A percentile compares a stretch with the other conserved stretches of the same genome.
Evolutionary conservation across 2,888 invertebrate genomes (phyloP).

Genomic region (Anagyrus pseudococci): DNA sequence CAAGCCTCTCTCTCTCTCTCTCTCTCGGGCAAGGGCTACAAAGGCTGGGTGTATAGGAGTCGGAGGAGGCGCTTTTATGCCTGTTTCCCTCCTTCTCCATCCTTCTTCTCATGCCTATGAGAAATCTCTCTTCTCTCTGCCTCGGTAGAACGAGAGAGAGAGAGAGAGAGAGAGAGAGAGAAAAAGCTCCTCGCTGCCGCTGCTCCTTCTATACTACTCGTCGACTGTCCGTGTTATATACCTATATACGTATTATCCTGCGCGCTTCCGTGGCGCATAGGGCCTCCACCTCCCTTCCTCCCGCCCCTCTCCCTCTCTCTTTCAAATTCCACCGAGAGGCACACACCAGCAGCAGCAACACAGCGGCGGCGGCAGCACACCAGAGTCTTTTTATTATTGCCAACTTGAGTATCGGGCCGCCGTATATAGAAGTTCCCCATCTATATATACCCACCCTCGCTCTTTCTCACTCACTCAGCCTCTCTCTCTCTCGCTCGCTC

Average conservation of each 20-base stretch:
- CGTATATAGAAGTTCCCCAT: too few species aligned
- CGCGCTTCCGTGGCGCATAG: constrained; percentile 22
- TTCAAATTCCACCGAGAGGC: constrained; percentile 11
- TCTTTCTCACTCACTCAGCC: too few species aligned
- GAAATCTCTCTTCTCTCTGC: constrained; percentile 25
- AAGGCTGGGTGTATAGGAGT: not conserved
- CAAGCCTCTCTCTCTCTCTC: too few species aligned
- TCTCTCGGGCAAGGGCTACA: too few species aligned
- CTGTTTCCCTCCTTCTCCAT: not conserved
- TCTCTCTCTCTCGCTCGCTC: too few species aligned
- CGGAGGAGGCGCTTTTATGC: constrained; percentile 25
- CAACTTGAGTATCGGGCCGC: not conserved
- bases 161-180: too few species aligned
- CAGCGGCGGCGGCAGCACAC: too few species aligned
- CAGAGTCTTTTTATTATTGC: constrained; percentile 25
- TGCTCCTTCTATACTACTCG: too few species aligned
- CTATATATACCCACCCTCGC: too few species aligned
- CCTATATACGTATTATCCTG: constrained; percentile 27
- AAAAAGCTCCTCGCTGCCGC: too few species aligned
- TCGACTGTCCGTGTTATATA: constrained; percentile 19
- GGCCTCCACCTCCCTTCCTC: not conserved
- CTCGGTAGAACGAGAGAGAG: too few species aligned
- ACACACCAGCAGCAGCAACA: too few species aligned
- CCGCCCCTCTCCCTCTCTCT: constrained; percentile 5
- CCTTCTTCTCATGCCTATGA: constrained; percentile 22